These are phyloP conservation scores for Lynx canadensis DNA, from an alignment of 2,113 vertebrate genomes.

Conservation along the genomic window DNA sequence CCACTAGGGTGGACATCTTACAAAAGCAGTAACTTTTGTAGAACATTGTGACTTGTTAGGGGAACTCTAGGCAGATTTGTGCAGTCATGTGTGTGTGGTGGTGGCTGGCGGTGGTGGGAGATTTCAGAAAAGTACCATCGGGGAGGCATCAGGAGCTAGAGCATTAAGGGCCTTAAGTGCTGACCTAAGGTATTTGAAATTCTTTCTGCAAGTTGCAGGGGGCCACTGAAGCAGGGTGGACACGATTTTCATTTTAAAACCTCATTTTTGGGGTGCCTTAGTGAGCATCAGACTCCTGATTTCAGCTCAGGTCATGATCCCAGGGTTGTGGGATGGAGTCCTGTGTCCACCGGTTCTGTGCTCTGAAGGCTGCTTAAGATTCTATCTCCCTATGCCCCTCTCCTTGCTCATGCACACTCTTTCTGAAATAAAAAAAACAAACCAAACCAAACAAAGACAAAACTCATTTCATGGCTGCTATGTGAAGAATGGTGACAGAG, in stretches of 20 bases:
- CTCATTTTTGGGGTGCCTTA: background rate
- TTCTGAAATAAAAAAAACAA: too few relatives aligned
- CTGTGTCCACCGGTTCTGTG: too few relatives aligned
- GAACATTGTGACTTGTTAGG: background rate
- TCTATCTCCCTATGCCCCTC: too few relatives aligned
- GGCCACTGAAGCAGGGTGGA: background rate
- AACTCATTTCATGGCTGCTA: background rate
- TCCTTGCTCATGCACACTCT: too few relatives aligned
- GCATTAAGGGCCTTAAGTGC: background rate
- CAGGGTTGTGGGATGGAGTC: too few relatives aligned
- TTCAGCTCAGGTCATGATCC: too few relatives aligned
- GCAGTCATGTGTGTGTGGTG: background rate
- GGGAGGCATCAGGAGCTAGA: background rate
- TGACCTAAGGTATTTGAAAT: background rate
- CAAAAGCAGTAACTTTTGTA: background rate
- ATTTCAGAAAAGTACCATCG: background rate
- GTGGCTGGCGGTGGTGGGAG: background rate
- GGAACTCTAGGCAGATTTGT: background rate
- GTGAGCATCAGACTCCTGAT: too few relatives aligned
- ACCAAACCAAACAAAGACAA: too few relatives aligned
- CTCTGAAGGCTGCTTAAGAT: too few relatives aligned
- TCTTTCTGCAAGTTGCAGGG: background rate
- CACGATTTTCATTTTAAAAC: conserved; percentile 19
- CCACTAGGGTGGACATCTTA: background rate
- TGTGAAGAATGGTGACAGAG: background rate